Percentiles rank a stretch among this genome's conserved stretches.
Evolutionary conservation across 2,888 invertebrate species (phyloP).

Genomic region (Hedychridium roseum): DNA sequence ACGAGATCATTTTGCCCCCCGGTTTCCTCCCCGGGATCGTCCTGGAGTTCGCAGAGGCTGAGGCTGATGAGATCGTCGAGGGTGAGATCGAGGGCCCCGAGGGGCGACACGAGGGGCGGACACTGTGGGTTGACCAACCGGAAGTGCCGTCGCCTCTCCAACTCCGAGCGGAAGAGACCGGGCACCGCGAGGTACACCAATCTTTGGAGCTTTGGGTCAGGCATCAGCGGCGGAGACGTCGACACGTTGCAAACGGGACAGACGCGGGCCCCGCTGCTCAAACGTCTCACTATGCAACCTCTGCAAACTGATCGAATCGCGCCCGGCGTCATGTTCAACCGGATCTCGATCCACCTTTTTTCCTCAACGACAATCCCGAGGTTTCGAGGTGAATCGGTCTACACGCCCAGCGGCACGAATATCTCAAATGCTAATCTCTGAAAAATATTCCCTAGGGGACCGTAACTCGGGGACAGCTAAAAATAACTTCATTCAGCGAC

Average conservation of each 20-base stretch:
- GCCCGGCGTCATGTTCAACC: background rate
- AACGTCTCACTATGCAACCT: constrained; percentile 53
- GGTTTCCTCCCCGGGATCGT: background rate
- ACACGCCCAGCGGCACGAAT: too few species aligned
- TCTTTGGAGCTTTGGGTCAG: constrained; percentile 49
- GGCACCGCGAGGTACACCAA: constrained; percentile 56
- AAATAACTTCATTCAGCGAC: too few species aligned
- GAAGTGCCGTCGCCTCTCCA: constrained; percentile 52
- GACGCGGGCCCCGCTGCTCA: constrained; percentile 48
- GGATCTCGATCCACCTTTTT: too few species aligned
- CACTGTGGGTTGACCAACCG: constrained; percentile 53
- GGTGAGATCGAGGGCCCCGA: constrained; percentile 50
- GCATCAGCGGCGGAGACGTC: constrained; percentile 43
- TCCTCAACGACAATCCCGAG: too few species aligned
- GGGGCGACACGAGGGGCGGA: constrained; percentile 36
- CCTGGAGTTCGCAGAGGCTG: constrained; percentile 45
- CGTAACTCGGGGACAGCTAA: too few species aligned
- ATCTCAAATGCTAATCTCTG: too few species aligned
- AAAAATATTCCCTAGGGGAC: too few species aligned
- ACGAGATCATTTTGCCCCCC: constrained; percentile 12
- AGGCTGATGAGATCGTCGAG: constrained; percentile 53
- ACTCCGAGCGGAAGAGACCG: constrained; percentile 53
- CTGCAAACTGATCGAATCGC: constrained; percentile 52
- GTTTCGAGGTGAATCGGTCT: too few species aligned
- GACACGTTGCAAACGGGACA: constrained; percentile 52